These are phyloP conservation scores for Hylaea fasciaria DNA, from an alignment of 2,888 invertebrate genomes.

Conservation along the genomic window DNA sequence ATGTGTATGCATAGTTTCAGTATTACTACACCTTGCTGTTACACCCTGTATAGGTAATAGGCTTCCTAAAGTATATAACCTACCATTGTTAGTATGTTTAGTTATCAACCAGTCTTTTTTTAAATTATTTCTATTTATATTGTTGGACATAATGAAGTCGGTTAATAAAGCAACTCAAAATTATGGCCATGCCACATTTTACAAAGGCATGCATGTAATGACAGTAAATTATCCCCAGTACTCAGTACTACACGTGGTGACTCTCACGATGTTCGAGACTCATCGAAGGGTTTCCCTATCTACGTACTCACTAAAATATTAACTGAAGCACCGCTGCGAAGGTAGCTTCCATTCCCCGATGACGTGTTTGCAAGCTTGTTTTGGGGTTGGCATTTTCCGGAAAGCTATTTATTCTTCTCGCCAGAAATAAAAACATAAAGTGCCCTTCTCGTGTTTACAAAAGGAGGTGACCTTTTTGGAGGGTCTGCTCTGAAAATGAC, in stretches of 20 bases:
- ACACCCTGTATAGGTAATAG: too few relatives aligned
- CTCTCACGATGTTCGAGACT: constrained; percentile 65
- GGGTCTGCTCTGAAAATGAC: background rate
- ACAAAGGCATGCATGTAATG: constrained; percentile 13
- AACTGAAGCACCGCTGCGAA: constrained; percentile 51
- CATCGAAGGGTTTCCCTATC: constrained; percentile 58
- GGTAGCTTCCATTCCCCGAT: constrained; percentile 28
- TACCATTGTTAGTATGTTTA: too few relatives aligned
- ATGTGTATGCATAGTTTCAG: too few relatives aligned
- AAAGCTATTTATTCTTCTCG: constrained; percentile 12
- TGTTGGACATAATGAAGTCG: too few relatives aligned
- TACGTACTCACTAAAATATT: constrained; percentile 66
- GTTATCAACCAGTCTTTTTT: too few relatives aligned
- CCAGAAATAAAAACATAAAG: constrained; percentile 9
- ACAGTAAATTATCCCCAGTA: constrained; percentile 35
- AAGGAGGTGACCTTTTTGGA: background rate
- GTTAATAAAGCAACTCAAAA: too few relatives aligned
- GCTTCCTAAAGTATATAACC: too few relatives aligned
- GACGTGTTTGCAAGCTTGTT: constrained; percentile 28
- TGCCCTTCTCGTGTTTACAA: too few relatives aligned
- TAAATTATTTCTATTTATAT: too few relatives aligned
- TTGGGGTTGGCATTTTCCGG: constrained; percentile 9
- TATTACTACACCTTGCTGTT: too few relatives aligned
- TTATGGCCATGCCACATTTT: too few relatives aligned
- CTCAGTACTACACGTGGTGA: constrained; percentile 57